Evolutionary conservation across 2,888 invertebrate genomes (phyloP).

Genomic region (Sarcophaga subvicina): DNA sequence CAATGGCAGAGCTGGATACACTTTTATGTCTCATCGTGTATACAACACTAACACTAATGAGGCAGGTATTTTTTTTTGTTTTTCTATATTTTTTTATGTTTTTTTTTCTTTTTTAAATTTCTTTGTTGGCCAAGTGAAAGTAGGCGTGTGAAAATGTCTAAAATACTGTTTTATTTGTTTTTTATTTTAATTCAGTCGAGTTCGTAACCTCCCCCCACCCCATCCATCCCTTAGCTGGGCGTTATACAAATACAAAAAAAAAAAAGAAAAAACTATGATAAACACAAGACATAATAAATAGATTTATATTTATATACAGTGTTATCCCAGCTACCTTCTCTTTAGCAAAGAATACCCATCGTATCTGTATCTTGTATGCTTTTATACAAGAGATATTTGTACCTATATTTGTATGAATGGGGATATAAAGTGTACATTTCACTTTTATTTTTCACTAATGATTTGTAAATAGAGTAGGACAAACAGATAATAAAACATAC

Average conservation of each 20-base stretch:
- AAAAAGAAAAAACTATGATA: not conserved
- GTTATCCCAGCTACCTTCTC: not conserved
- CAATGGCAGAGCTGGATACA: not conserved
- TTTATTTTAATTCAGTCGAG: slow-evolving; percentile 36
- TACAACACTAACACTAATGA: slow-evolving; percentile 59
- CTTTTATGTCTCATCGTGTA: slow-evolving; percentile 8
- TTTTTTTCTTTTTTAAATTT: not conserved
- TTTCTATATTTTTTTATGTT: not conserved
- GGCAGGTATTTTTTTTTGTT: slow-evolving; percentile 36
- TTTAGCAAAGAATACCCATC: not conserved
- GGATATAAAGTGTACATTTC: slow-evolving; percentile 56
- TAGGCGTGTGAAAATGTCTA: slow-evolving; percentile 65
- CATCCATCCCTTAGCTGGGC: not conserved
- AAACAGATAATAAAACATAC: slow-evolving; percentile 63
- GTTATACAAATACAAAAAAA: not conserved
- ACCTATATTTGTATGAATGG: too few relatives aligned
- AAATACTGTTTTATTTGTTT: slow-evolving; percentile 39
- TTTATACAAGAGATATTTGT: not conserved
- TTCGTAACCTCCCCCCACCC: not conserved
- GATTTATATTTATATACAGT: slow-evolving; percentile 1
- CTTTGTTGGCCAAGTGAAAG: slow-evolving; percentile 57
- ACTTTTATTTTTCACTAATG: slow-evolving; percentile 68
- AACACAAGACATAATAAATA: slow-evolving; percentile 25
- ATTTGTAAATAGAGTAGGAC: slow-evolving; percentile 69
- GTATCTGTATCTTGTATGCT: too few relatives aligned